Evolutionary conservation across 2,113 vertebrate genomes (phyloP), one percentile per base, ranked within the genome.

Genomic region (Pollimyrus isidori): DNA sequence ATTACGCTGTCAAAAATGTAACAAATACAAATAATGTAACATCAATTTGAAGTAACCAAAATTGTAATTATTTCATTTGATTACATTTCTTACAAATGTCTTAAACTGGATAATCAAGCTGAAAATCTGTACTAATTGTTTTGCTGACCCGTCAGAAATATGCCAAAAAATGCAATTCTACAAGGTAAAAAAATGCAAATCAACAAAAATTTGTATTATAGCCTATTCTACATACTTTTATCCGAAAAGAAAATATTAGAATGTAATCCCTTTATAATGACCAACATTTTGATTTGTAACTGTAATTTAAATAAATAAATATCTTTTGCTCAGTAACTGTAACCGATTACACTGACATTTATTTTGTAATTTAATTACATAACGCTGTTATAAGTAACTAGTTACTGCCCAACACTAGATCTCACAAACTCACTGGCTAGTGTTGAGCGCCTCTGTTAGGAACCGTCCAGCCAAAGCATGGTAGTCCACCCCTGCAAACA

Each of bases 371-470:
- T 69, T 30, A 69, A 69, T 69, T 69, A 69, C n/a, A 9, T 69
- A 15, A 30, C 10, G n/a, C 26, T 19, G 10, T 69, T 69, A 30
- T 26, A 30, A 4, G 3, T 69, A 11, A 30, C 10, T 11, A 4
- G 7, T 30, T 69, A 30, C n/a, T 69, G 3, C 62, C 26, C n/a
- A 69, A 30, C 62, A 69, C 26, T 69, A 11, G 49, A 13, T 26
- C n/a, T 35, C 46, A 50, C 7, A 50, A 17, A 82, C 96, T 91
- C 90, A 97, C 97, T 95, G 96, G 95, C 96, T 97, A 23, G 97
- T 97, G 92, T 97, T 97, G 92, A 97, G 96, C 30, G 95, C 93
- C 91, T 97, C 97, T 0, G 96, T 96, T 90, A 97, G 94, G 69
- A 97, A 90, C 11, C 96, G 95, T 30, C 96, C 97, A 0, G 94